phyloP scores from a whole-genome alignment of 2,113 vertebrate species.

The Cryptoleucopteryx plumbea region DNA sequence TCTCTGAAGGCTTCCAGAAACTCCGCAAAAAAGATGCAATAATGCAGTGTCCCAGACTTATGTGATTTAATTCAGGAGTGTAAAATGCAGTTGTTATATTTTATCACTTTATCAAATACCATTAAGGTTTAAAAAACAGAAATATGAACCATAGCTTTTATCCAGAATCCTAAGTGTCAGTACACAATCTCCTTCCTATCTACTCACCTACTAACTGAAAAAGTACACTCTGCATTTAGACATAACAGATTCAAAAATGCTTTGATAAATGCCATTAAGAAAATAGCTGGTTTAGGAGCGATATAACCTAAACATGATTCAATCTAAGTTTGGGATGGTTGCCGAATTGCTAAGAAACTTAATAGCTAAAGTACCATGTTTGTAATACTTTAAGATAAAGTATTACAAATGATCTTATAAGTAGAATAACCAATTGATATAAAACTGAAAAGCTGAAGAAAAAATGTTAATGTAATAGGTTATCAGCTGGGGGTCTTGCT shows the following conservation, averaged over 20 bases:
- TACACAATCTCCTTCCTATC: not conserved
- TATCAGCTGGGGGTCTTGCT: not conserved
- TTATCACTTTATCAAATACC: not conserved
- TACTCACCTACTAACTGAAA: not conserved
- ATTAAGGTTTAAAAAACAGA: not conserved
- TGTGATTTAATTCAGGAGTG: not conserved
- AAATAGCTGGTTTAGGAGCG: not conserved
- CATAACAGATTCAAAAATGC: not conserved
- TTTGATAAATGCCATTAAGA: constrained; percentile 26
- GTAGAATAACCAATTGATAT: not conserved
- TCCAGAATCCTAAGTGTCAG: not conserved
- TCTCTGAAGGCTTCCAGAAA: not conserved
- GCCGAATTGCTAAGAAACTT: not conserved
- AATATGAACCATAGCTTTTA: not conserved
- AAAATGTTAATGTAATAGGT: not conserved
- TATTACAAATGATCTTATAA: not conserved
- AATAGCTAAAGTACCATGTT: not conserved
- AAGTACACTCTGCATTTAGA: not conserved
- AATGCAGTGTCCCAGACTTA: not conserved
- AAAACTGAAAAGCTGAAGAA: not conserved
- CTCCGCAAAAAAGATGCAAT: not conserved
- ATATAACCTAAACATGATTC: not conserved
- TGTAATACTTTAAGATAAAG: not conserved
- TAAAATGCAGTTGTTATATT: not conserved
- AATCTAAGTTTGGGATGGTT: not conserved